Evolutionary conservation across 2,797 vertebrate species (phyloP), one percentile per base, ranked within the genome.

Genomic region (Falco columbarius): DNA sequence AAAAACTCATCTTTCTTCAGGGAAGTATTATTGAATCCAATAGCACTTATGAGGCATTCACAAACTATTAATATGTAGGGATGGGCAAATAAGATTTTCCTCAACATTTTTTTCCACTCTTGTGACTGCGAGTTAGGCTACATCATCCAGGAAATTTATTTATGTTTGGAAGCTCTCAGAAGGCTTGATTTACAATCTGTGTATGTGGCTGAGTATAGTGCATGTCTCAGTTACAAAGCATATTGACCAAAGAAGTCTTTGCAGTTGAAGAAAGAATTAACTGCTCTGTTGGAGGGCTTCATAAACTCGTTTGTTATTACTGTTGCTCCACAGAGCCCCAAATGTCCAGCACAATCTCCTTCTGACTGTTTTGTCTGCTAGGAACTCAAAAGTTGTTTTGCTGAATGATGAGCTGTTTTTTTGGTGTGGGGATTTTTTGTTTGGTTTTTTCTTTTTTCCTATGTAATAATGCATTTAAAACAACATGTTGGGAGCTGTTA

Each of bases 401-500:
- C 36, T 91, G 86, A 88, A 73, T 73, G 77, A 86, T 82, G 94
- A 94, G 85, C 81, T 34, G 44, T 19, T 14, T 44, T 73, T 83
- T 12, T 3, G 16, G 55, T 19, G 8, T n/a, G 61, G 6, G 13
- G 2, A 44, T 49, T 96, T 86, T 93, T 95, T 96, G 93, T 49
- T 89, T 81, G 16, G 15, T 3, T 4, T 27, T 63, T 38, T 59
- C 36, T 3, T 12, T 42, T 42, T 42, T 42, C 40, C 93, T 96
- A 89, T 81, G 92, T 95, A 97, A 97, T 93, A 96, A 79, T 72
- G 84, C 40, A 36, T 90, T 97, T 97, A 94, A 97, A 97, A 82
- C 65, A 97, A 97, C 55, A 72, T 32, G 68, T 94, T 97, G 95
- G 90, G 97, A 97, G 52, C 96, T 96, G 86, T 97, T 97, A 97